These are phyloP conservation scores for Lipophrys pholis DNA, from an alignment of 2,113 vertebrate species.

Conservation along the genomic window DNA sequence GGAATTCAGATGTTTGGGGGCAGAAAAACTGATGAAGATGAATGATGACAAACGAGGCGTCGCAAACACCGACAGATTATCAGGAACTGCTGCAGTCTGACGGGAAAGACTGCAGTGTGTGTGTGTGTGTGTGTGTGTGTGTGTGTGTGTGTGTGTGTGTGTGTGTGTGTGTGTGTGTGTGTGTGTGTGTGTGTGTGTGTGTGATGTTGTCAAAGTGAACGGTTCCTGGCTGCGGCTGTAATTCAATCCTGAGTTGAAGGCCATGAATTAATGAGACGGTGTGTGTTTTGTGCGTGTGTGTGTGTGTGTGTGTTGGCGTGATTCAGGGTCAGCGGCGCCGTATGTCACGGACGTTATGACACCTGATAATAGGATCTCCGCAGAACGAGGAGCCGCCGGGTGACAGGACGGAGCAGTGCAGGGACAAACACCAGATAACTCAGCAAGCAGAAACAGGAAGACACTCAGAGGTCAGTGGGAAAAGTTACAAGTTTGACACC, in stretches of 20 bases:
- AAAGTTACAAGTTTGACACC: no score
- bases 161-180: constrained; percentile 4
- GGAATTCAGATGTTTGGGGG: no score
- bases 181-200: constrained; percentile 9
- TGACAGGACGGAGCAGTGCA: no score
- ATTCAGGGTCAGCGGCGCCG: constrained; percentile 52
- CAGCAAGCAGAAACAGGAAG: no score
- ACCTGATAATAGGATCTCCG: no score
- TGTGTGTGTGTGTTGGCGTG: constrained; percentile 42
- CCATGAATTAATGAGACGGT: constrained; percentile 75
- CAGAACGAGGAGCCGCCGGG: background rate
- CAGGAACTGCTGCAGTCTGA: background rate
- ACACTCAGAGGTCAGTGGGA: no score
- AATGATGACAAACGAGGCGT: no score
- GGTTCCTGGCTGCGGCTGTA: constrained; percentile 44
- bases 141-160: constrained; percentile 20
- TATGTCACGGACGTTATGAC: constrained; percentile 21
- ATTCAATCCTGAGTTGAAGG: constrained; percentile 71
- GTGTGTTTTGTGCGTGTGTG: constrained; percentile 45
- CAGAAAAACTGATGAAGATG: no score
- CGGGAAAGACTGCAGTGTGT: constrained; percentile 46
- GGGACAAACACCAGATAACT: no score
- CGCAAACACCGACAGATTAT: no score
- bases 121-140: constrained; percentile 9
- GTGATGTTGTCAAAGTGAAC: constrained; percentile 51